phyloP scores from a whole-genome alignment of 2,797 vertebrate species.

The Sebastes diaconus region DNA sequence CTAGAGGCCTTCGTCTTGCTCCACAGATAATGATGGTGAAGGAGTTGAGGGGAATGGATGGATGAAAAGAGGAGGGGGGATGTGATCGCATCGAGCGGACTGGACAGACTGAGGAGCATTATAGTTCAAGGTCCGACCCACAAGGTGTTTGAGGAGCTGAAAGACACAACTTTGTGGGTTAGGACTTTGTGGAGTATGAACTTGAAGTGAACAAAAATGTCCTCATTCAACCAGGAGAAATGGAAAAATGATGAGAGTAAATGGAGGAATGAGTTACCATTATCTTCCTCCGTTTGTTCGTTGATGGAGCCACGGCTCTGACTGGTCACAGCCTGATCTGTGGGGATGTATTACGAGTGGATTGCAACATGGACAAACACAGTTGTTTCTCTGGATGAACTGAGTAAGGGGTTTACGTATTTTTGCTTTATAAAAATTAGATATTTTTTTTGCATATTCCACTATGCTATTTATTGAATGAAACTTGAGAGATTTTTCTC shows the following conservation, averaged over 20 bases:
- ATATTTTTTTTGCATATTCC: constrained; percentile 70
- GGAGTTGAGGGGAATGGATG: neutral
- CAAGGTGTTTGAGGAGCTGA: constrained; percentile 20
- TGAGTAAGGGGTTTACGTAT: constrained; percentile 59
- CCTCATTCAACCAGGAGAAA: constrained; percentile 33
- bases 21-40: constrained; percentile 90
- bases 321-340: constrained; percentile 13
- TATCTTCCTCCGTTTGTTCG: constrained; percentile 7
- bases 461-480: constrained; percentile 80
- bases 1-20: constrained; percentile 96
- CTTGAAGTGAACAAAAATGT: constrained; percentile 34
- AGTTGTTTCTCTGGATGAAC: constrained; percentile 55
- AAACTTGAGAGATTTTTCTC: constrained; percentile 81
- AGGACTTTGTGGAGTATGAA: constrained; percentile 27
- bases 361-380: constrained; percentile 53
- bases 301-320: constrained; percentile 18
- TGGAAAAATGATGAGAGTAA: constrained; percentile 5
- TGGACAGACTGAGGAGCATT: neutral
- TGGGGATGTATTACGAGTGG: constrained; percentile 17
- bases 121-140: constrained; percentile 10
- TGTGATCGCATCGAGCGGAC: neutral
- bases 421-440: constrained; percentile 52
- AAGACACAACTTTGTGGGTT: constrained; percentile 27
- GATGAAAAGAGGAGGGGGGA: neutral
- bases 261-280: constrained; percentile 9